Evolutionary conservation across 2,113 vertebrate species (phyloP).

Genomic region (Mormoops blainvillei): DNA sequence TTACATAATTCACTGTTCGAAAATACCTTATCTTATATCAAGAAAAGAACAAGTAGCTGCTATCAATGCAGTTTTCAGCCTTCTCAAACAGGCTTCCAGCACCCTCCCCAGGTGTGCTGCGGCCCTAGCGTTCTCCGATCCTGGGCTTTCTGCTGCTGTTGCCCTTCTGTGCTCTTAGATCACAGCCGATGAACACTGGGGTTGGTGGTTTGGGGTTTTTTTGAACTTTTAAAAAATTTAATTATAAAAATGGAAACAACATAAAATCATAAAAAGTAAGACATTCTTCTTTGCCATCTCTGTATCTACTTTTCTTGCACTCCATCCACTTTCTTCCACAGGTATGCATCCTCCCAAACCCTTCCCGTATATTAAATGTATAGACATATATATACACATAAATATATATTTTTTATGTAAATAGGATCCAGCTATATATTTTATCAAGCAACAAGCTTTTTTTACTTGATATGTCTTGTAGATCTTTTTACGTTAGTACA

Average conservation of each 20-base stretch:
- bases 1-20: slow-evolving; percentile 10
- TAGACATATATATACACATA: background rate
- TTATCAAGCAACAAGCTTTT: background rate
- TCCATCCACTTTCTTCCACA: background rate
- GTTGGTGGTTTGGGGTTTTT: no score
- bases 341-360: background rate
- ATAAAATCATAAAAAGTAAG: background rate
- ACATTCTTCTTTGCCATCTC: background rate
- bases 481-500: background rate
- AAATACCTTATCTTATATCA: slow-evolving; percentile 11
- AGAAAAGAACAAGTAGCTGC: background rate
- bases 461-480: background rate
- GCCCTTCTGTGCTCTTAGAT: background rate
- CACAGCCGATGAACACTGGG: background rate
- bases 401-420: background rate
- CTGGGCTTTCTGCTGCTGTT: background rate
- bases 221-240: background rate
- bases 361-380: background rate
- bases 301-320: background rate
- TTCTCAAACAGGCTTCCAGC: background rate
- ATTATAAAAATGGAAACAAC: background rate
- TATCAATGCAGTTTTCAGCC: background rate
- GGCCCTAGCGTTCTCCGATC: background rate
- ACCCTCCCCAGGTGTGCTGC: background rate
- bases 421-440: background rate